Percentiles rank a stretch among this genome's conserved stretches.
phyloP scores from a whole-genome alignment of 2,797 vertebrate species.

The Emys orbicularis region DNA sequence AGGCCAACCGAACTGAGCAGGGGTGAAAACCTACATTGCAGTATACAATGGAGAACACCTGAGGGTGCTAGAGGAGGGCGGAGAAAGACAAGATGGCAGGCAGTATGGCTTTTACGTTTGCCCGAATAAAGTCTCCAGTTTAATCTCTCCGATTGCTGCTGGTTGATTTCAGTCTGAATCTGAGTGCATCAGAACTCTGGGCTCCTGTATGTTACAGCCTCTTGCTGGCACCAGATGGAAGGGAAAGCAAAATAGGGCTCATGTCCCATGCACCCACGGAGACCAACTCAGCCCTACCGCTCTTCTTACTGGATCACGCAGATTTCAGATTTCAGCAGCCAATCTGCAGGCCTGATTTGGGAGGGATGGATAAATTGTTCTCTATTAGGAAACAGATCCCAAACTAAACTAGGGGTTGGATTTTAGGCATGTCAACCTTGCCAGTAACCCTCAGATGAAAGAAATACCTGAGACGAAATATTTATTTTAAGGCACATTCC shows the following conservation, averaged over 20 bases:
- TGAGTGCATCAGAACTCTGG: neutral
- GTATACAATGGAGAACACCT: neutral
- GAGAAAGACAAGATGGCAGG: neutral
- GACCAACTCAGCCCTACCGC: neutral
- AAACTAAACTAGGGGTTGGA: neutral
- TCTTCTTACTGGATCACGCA: accelerated
- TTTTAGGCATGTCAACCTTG: neutral
- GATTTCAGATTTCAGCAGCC: neutral
- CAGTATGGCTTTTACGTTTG: neutral
- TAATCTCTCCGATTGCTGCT: neutral
- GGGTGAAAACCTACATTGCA: neutral
- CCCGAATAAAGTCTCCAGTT: neutral
- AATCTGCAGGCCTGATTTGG: neutral
- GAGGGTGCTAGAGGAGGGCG: neutral
- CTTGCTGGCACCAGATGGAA: neutral
- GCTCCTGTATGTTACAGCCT: neutral
- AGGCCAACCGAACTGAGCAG: neutral
- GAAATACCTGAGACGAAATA: conserved; percentile 43
- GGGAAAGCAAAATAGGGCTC: neutral
- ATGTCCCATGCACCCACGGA: neutral
- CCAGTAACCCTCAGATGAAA: conserved; percentile 29
- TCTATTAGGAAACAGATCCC: neutral
- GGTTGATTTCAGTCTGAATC: neutral
- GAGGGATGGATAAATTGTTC: neutral
- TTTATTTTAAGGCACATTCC: conserved; percentile 64